phyloP scores from a whole-genome alignment of 2,113 vertebrate genomes.

The Phoenicopterus ruber region DNA sequence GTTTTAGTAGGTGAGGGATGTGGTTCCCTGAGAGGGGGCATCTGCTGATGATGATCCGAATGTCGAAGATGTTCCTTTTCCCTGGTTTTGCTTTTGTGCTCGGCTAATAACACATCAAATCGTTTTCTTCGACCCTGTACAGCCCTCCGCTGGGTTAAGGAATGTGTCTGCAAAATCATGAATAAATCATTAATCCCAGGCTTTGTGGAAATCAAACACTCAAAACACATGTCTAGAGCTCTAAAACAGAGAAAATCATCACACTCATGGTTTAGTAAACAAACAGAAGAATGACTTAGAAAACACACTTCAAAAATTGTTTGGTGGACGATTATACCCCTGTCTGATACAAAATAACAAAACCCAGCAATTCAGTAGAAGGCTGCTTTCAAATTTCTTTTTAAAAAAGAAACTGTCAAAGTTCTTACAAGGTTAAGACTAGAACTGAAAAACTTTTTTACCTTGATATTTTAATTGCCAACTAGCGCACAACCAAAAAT shows the following conservation, averaged over 20 bases:
- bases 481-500: not conserved
- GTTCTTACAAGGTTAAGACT: not conserved
- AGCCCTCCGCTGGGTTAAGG: slow-evolving; percentile 98
- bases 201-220: not conserved
- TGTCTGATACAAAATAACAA: not conserved
- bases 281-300: not conserved
- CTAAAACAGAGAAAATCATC: not conserved
- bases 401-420: not conserved
- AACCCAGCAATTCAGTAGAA: not conserved
- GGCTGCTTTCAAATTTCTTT: not conserved
- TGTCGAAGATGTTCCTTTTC: slow-evolving; percentile 92
- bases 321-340: not conserved
- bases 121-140: slow-evolving; percentile 96
- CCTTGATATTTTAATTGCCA: not conserved
- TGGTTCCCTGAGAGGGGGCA: slow-evolving; percentile 96
- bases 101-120: slow-evolving; percentile 93
- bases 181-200: slow-evolving; percentile 39
- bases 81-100: slow-evolving; percentile 97
- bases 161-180: slow-evolving; percentile 89
- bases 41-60: slow-evolving; percentile 87
- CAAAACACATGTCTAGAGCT: not conserved
- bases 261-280: not conserved
- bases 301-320: not conserved
- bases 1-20: slow-evolving; percentile 86
- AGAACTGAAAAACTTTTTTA: not conserved